phyloP scores from a whole-genome alignment of 2,888 invertebrate genomes.

The Torymus tubicola region DNA sequence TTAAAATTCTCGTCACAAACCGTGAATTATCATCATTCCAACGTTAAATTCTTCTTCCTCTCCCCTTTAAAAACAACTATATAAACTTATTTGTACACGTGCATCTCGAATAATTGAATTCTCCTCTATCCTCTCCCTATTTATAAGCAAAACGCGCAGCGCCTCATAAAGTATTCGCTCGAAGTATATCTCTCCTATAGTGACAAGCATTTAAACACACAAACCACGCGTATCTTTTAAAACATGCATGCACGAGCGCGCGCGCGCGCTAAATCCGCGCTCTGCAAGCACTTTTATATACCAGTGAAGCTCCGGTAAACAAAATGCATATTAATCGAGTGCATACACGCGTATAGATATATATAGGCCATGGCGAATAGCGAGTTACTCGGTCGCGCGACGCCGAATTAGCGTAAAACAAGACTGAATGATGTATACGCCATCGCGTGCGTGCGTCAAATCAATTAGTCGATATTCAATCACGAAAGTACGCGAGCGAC shows the following conservation, averaged over 20 bases:
- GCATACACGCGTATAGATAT: not conserved
- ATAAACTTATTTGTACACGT: too few relatives aligned
- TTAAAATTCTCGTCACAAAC: too few relatives aligned
- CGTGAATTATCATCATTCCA: too few relatives aligned
- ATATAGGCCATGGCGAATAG: constrained; percentile 26
- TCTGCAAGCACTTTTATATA: too few relatives aligned
- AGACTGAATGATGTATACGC: constrained; percentile 8
- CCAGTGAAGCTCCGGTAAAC: not conserved
- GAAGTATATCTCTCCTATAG: not conserved
- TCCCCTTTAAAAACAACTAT: too few relatives aligned
- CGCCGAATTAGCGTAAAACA: constrained; percentile 31
- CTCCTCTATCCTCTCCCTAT: too few relatives aligned
- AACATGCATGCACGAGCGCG: not conserved
- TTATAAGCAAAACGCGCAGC: constrained; percentile 1
- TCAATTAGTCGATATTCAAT: constrained; percentile 41
- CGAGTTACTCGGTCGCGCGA: constrained; percentile 5
- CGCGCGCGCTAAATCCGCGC: not conserved
- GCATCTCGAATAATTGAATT: too few relatives aligned
- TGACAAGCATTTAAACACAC: not conserved
- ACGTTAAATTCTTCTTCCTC: too few relatives aligned
- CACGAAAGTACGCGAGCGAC: not conserved
- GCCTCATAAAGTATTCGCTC: not conserved
- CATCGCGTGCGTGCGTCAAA: constrained; percentile 8
- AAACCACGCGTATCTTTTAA: not conserved
- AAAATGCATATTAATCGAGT: constrained; percentile 28